Conservation (phyloP, 1,140 invertebrate species). For the Drosophila neocordata region DNA sequence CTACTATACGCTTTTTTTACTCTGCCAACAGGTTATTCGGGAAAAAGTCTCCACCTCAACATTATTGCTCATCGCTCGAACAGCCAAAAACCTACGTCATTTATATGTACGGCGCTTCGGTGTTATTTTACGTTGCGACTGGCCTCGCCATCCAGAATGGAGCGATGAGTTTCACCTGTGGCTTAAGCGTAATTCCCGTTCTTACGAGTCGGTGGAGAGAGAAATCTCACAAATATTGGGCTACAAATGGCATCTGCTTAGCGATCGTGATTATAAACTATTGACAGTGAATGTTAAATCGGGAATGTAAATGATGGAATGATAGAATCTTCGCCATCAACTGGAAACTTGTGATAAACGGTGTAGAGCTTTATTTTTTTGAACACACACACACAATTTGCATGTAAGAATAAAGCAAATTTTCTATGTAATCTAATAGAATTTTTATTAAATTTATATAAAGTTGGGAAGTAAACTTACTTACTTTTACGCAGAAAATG, state of each 20-base stretch:
- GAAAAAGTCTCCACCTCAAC: slow-evolving; percentile 92
- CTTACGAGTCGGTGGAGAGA: slow-evolving; percentile 87
- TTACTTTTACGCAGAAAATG: too few relatives aligned
- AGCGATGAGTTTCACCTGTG: slow-evolving; percentile 87
- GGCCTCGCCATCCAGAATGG: slow-evolving; percentile 88
- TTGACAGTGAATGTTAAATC: slow-evolving; percentile 69
- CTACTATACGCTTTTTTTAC: too few relatives aligned
- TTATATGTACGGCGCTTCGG: slow-evolving; percentile 90
- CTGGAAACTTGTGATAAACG: slow-evolving; percentile 65
- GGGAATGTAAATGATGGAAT: slow-evolving; percentile 22
- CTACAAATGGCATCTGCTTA: slow-evolving; percentile 88
- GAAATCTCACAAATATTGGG: slow-evolving; percentile 89
- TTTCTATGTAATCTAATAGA: background rate
- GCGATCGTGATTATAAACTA: slow-evolving; percentile 88
- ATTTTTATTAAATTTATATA: too few relatives aligned
- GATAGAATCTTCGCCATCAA: background rate
- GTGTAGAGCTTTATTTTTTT: slow-evolving; percentile 68
- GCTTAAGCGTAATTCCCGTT: slow-evolving; percentile 85
- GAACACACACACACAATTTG: too few relatives aligned
- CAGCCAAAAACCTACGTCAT: slow-evolving; percentile 86
- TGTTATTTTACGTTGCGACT: slow-evolving; percentile 88
- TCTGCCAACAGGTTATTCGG: slow-evolving; percentile 86
- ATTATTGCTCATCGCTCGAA: slow-evolving; percentile 88
- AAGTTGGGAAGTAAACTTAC: too few relatives aligned
- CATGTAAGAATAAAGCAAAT: too few relatives aligned